Base-by-base conservation (phyloP, 2,113 vertebrate species). In the Ceyx melanurus region DNA sequence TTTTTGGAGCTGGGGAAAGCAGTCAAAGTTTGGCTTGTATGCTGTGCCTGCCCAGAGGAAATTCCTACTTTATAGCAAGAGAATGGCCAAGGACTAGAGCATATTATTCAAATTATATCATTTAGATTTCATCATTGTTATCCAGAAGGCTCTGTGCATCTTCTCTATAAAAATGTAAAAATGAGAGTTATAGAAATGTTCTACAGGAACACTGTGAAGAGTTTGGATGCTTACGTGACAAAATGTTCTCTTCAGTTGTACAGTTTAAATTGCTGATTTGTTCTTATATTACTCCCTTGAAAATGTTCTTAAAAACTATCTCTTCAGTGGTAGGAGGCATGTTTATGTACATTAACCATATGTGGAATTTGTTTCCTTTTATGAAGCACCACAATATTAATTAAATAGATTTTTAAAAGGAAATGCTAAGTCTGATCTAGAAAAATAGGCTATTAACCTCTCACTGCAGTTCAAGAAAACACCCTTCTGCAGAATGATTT, bases 31-130 rank as follows among this genome's bases (percentile, higher is more conserved):
- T 79, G 53, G 80, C 66, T 73, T 81, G 40, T 88, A 51, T 74
- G 15, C 54, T 51, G 42, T 86, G 79, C 50, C 70, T 83, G 76
- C 84, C 79, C 89, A 86, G 74, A 95, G 84, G 95, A 96, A 97
- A 95, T 96, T 95, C 85, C 88, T 90, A 15, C 66, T 95, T 93
- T 86, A 62, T 43, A 94, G 68, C 6, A 5, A 91, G 79, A 87
- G 37, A 77, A 46, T 74, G 64, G 89, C 79, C 83, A 81, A 64
- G 81, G 71, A 74, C 61, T 73, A 83, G 68, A 80, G 75, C 88
- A 82, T 97, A 92, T 94, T 91, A 91, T 86, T 92, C 71, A 89
- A 95, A 92, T 94, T 90, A 94, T 75, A 90, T 89, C 14, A 90
- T 82, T 89, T 94, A 58, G 54, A 84, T 94, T 86, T 54, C 72